These are phyloP conservation scores for Pogonocherus hispidulus DNA, from an alignment of 2,888 invertebrate species.

Conservation along the genomic window DNA sequence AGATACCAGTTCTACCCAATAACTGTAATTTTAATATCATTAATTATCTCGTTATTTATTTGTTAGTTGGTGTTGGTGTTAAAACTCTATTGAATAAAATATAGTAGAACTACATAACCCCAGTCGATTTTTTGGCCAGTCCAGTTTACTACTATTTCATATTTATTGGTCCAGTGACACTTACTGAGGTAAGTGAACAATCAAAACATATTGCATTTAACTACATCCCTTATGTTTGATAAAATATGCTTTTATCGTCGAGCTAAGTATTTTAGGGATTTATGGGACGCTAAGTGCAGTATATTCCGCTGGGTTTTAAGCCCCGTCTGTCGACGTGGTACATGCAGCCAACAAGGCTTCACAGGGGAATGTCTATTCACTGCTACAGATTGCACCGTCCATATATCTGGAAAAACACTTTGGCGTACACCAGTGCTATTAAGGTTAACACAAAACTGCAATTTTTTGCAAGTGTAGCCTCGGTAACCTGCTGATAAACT, in stretches of 20 bases:
- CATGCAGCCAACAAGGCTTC: conserved; percentile 49
- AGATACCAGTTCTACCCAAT: too few species aligned
- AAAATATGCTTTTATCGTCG: conserved; percentile 39
- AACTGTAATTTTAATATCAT: too few species aligned
- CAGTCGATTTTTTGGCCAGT: too few species aligned
- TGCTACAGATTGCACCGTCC: neutral
- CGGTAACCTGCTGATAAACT: too few species aligned
- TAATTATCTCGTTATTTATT: too few species aligned
- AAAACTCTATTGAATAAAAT: too few species aligned
- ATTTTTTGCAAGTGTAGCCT: neutral
- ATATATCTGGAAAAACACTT: neutral
- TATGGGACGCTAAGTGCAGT: conserved; percentile 61
- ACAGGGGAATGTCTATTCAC: neutral
- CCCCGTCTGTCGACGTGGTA: conserved; percentile 54
- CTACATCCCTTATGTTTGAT: neutral
- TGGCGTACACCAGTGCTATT: neutral
- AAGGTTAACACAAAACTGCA: neutral
- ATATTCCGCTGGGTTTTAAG: conserved; percentile 53
- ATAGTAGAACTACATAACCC: too few species aligned
- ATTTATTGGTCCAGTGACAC: too few species aligned
- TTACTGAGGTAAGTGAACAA: too few species aligned
- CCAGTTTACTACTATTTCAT: too few species aligned
- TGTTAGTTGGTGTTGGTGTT: too few species aligned
- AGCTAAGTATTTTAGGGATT: conserved; percentile 57
- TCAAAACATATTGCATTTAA: too few species aligned